phyloP scores from a whole-genome alignment of 1,140 invertebrate genomes.

The Lithobius niger region DNA sequence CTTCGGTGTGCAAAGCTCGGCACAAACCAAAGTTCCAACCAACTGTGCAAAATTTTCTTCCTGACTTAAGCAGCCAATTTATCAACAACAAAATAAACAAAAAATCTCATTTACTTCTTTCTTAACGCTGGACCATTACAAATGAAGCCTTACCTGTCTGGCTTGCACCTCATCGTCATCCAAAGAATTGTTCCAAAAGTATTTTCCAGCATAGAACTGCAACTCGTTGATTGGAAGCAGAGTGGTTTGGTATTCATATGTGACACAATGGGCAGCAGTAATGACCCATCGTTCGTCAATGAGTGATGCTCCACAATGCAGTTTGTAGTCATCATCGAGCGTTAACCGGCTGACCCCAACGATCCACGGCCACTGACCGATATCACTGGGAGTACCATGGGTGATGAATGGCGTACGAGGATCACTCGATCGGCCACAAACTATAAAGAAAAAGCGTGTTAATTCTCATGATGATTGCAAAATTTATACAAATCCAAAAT shows the following conservation, averaged over 20 bases:
- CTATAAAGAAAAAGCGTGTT: conserved; percentile 8
- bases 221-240: conserved; percentile 3
- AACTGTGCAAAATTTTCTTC: background rate
- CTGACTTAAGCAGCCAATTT: no score
- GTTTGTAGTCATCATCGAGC: background rate
- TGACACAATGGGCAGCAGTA: conserved; percentile 20
- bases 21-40: background rate
- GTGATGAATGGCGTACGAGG: conserved; percentile 13
- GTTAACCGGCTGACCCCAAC: conserved; percentile 10
- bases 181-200: conserved; percentile 13
- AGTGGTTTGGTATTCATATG: background rate
- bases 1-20: no score
- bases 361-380: conserved; percentile 19
- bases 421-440: conserved; percentile 14
- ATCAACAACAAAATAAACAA: no score
- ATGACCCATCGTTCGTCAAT: conserved; percentile 15
- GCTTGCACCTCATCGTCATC: conserved; percentile 15
- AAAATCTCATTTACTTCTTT: no score
- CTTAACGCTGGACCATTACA: no score
- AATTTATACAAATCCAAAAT: no score
- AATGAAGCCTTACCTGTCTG: conserved; percentile 12
- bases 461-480: no score
- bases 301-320: conserved; percentile 15
- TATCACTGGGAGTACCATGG: conserved; percentile 8
- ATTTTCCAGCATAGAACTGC: conserved; percentile 13